Percentiles rank a stretch among this genome's conserved stretches.
phyloP scores from a whole-genome alignment of 2,113 vertebrate species.

The Amblyopsis rosae region DNA sequence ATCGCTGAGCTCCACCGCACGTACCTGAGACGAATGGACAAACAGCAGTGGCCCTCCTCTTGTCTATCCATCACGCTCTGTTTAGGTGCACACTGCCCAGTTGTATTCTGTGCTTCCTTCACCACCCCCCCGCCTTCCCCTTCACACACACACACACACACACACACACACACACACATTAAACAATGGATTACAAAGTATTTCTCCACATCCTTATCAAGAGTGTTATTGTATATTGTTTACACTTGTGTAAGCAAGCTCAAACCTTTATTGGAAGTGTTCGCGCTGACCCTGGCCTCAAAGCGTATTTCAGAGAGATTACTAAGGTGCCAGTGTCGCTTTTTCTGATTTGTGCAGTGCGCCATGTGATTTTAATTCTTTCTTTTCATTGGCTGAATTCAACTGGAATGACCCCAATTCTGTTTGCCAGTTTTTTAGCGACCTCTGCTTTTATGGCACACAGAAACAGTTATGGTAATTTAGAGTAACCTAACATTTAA shows the following conservation, averaged over 20 bases:
- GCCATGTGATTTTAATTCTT: slow-evolving; percentile 58
- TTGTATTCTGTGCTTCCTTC: slow-evolving; percentile 25
- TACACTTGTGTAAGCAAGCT: neutral
- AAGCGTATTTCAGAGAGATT: slow-evolving; percentile 21
- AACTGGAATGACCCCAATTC: slow-evolving; percentile 58
- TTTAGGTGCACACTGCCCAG: slow-evolving; percentile 27
- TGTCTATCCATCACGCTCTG: slow-evolving; percentile 60
- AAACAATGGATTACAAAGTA: neutral
- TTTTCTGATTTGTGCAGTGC: slow-evolving; percentile 53
- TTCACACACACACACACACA: slow-evolving; percentile 16
- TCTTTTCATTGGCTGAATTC: slow-evolving; percentile 56
- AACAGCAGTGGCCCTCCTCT: slow-evolving; percentile 60
- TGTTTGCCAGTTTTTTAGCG: slow-evolving; percentile 36
- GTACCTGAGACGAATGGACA: slow-evolving; percentile 72
- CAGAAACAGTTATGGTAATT: neutral
- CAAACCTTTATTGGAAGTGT: neutral
- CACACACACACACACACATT: slow-evolving; percentile 11
- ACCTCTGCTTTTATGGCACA: slow-evolving; percentile 29
- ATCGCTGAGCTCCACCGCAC: slow-evolving; percentile 56
- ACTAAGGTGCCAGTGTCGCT: slow-evolving; percentile 46
- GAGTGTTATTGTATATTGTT: no score
- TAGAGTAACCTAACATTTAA: no score
- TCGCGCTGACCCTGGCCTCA: slow-evolving; percentile 1
- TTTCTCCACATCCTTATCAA: no score
- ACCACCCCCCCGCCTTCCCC: slow-evolving; percentile 10